Percentiles rank a stretch among this genome's conserved stretches.
Conservation (phyloP, 2,797 vertebrate genomes). For the Melopsittacus undulatus region DNA sequence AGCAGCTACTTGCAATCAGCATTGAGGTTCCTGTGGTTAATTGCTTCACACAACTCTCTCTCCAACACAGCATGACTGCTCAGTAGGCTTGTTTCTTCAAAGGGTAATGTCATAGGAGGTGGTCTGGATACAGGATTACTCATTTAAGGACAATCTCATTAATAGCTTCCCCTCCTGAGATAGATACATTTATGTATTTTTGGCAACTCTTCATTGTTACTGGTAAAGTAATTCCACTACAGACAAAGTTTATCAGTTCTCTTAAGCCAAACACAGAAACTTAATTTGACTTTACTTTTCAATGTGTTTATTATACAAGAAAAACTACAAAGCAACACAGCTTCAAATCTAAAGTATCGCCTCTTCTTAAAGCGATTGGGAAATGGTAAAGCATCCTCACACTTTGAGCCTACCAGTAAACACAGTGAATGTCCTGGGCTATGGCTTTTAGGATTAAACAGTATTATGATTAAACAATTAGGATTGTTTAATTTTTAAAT, state of each 20-base stretch:
- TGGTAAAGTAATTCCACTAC: not conserved
- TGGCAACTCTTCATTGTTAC: not conserved
- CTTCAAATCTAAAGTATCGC: not conserved
- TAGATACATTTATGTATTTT: slow-evolving; percentile 25
- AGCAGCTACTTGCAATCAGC: slow-evolving; percentile 39
- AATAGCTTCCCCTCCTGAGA: slow-evolving; percentile 35
- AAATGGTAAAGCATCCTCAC: not conserved
- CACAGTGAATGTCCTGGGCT: not conserved
- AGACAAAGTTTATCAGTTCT: not conserved
- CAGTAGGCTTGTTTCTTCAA: slow-evolving; percentile 54
- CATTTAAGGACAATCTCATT: slow-evolving; percentile 56
- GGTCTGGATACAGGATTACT: slow-evolving; percentile 44
- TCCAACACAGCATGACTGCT: slow-evolving; percentile 18
- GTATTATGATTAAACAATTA: not conserved
- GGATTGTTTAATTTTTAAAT: not conserved
- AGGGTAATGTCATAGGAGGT: slow-evolving; percentile 48
- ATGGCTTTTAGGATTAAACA: not conserved
- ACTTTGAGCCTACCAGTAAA: not conserved
- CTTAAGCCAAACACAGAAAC: not conserved
- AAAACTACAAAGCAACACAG: not conserved
- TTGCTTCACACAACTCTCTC: slow-evolving; percentile 1
- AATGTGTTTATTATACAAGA: not conserved
- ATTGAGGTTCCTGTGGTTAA: not conserved
- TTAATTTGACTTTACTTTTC: not conserved
- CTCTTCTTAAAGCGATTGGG: not conserved